Percentiles rank a stretch among this genome's conserved stretches.
phyloP scores from a whole-genome alignment of 53 echinoderm and acorn worm genomes.

The Holothuria leucospilota region DNA sequence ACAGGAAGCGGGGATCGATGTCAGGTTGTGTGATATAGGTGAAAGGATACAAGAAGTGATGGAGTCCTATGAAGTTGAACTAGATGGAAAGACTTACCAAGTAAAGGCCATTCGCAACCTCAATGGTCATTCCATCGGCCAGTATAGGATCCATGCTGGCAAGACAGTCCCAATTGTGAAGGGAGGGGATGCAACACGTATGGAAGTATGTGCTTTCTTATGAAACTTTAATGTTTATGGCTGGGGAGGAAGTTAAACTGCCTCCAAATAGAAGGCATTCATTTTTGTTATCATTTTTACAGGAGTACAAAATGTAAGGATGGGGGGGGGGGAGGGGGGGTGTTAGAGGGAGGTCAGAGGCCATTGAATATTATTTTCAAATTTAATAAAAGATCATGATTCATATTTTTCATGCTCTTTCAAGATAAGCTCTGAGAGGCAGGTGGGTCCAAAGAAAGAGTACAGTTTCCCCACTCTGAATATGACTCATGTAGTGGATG shows the following conservation, averaged over 20 bases:
- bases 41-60: conserved; percentile 99
- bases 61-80: conserved; percentile 97
- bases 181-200: conserved; percentile 90
- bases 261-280: background rate
- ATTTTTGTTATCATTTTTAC: background rate
- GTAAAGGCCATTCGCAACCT: conserved; percentile 94
- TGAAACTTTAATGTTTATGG: background rate
- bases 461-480: too few relatives aligned
- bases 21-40: conserved; percentile 92
- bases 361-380: too few relatives aligned
- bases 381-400: too few relatives aligned
- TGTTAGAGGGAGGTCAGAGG: too few relatives aligned
- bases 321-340: background rate
- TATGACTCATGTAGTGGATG: too few relatives aligned
- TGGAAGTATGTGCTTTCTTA: conserved; percentile 71
- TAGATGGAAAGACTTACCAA: conserved; percentile 88
- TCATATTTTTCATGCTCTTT: too few relatives aligned
- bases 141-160: conserved; percentile 93
- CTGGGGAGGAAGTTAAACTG: too few relatives aligned
- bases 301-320: background rate
- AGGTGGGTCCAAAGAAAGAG: too few relatives aligned
- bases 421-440: too few relatives aligned
- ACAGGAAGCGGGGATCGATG: conserved; percentile 97
- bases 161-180: conserved; percentile 98
- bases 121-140: conserved; percentile 95